Percentiles rank a stretch among this genome's conserved stretches.
phyloP scores from a whole-genome alignment of 1,140 invertebrate genomes.

The Scaptodrosophila lebanonensis region DNA sequence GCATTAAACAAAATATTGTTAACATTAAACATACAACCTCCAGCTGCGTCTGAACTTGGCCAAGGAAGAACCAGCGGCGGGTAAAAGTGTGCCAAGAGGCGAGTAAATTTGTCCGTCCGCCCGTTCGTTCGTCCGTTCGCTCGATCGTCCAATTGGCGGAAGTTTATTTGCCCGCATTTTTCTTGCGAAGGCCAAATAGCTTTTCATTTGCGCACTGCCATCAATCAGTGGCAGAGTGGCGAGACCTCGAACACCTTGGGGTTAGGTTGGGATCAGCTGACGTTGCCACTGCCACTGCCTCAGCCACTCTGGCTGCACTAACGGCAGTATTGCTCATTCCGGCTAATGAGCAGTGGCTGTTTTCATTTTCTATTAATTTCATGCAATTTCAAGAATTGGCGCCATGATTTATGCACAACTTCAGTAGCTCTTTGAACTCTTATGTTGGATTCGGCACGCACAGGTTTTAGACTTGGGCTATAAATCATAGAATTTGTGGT shows the following conservation, averaged over 20 bases:
- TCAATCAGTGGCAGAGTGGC: constrained; percentile 49
- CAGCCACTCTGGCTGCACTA: no score
- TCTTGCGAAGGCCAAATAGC: constrained; percentile 50
- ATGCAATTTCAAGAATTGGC: constrained; percentile 12
- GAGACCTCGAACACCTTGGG: no score
- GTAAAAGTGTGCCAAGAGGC: constrained; percentile 71
- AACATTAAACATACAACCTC: constrained; percentile 38
- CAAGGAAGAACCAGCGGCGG: constrained; percentile 31
- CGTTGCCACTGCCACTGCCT: no score
- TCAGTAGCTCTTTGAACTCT: no score
- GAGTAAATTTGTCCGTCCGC: constrained; percentile 18
- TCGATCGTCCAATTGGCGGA: no score
- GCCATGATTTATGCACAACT: constrained; percentile 7
- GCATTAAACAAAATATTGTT: no score
- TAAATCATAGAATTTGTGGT: constrained; percentile 53
- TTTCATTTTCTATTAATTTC: no score
- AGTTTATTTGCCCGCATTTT: constrained; percentile 73
- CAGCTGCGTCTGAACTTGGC: constrained; percentile 69
- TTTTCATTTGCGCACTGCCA: constrained; percentile 45
- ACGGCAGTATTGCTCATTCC: no score
- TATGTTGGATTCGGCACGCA: constrained; percentile 56
- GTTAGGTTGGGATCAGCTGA: no score
- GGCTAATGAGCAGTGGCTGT: no score
- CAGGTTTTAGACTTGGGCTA: constrained; percentile 34
- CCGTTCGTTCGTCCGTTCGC: no score